Base-by-base conservation (phyloP, 2,113 vertebrate species). In the Xenopus tropicalis region DNA sequence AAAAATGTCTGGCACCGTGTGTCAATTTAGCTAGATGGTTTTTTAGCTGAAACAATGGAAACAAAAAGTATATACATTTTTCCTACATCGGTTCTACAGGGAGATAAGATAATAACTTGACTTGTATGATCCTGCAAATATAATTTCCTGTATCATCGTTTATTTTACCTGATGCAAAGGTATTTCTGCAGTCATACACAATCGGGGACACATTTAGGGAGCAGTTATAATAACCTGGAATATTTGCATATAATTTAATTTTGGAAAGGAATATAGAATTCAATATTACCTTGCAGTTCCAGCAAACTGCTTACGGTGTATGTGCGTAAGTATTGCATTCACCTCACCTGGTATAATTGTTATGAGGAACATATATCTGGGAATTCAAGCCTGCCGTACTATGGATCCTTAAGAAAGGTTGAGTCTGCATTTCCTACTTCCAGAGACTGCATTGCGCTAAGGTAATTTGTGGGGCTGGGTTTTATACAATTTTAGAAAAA, bases 171-270 rank as follows among this genome's bases (percentile, higher is more conserved):
- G 64, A 68, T 67, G 72, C 66, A 48, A 67, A 44, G 64, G 21
- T 67, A 46, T 46, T 67, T 74, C 51, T 74, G 56, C 56, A 67
- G 44, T 48, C 46, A 29, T 51, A 61, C 68, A 61, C 72, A 74
- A 68, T 67, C 48, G 22, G 72, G 72, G 72, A 68, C 72, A 74
- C 72, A 74, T 74, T 74, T 67, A 37, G n/a, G 43, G 21, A 74
- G 52, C 19, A 17, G n/a, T 61, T 74, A 43, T 29, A 68, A 74
- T 61, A 68, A 61, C 56, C 11, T 7, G 6, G 19, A 67, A 74
- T 61, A 59, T 61, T 62, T 65, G 58, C 13, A 42, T 51, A 67
- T 57, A 44, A 72, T 52, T 74, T 67, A 1, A n/a, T 61, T 61
- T n/a, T 14, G 14, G 59, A 37, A 43, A 12, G 21, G 42, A 66